Evolutionary conservation across 1,140 invertebrate species (phyloP).

Genomic region (Aphelinus atriplicis): DNA sequence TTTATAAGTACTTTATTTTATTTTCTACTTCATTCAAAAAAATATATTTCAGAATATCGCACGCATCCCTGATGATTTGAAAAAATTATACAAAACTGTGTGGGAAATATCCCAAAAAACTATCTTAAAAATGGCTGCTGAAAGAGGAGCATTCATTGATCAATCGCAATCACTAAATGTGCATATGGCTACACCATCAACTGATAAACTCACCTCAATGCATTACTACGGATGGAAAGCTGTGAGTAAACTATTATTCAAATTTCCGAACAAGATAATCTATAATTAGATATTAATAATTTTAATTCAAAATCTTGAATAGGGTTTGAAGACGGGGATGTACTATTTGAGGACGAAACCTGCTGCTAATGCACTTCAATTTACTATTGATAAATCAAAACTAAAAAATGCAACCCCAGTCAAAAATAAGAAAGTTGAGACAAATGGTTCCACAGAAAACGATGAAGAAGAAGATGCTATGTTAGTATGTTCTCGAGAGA

Average conservation of each 20-base stretch:
- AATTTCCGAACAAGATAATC: constrained; percentile 13
- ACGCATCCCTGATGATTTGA: constrained; percentile 88
- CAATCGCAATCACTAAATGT: constrained; percentile 98
- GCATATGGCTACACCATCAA: constrained; percentile 94
- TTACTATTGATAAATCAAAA: constrained; percentile 95
- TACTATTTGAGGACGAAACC: constrained; percentile 98
- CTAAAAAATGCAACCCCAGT: constrained; percentile 59
- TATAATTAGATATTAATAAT: not conserved
- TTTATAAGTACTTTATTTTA: constrained; percentile 13
- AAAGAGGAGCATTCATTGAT: constrained; percentile 97
- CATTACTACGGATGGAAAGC: constrained; percentile 98
- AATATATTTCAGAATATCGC: constrained; percentile 77
- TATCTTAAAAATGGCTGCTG: constrained; percentile 97
- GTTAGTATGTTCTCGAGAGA: constrained; percentile 84
- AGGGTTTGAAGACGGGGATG: constrained; percentile 98
- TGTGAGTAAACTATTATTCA: constrained; percentile 63
- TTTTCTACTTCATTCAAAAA: constrained; percentile 18
- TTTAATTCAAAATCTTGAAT: constrained; percentile 42
- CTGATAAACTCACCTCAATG: constrained; percentile 95
- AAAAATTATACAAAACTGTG: constrained; percentile 95
- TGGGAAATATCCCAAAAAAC: constrained; percentile 98
- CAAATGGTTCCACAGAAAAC: constrained; percentile 47
- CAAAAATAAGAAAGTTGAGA: constrained; percentile 37
- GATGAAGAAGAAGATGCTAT: constrained; percentile 75
- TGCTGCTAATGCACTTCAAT: constrained; percentile 95